These are phyloP conservation scores for Embiotoca jacksoni DNA, from an alignment of 2,113 vertebrate genomes.

Conservation along the genomic window DNA sequence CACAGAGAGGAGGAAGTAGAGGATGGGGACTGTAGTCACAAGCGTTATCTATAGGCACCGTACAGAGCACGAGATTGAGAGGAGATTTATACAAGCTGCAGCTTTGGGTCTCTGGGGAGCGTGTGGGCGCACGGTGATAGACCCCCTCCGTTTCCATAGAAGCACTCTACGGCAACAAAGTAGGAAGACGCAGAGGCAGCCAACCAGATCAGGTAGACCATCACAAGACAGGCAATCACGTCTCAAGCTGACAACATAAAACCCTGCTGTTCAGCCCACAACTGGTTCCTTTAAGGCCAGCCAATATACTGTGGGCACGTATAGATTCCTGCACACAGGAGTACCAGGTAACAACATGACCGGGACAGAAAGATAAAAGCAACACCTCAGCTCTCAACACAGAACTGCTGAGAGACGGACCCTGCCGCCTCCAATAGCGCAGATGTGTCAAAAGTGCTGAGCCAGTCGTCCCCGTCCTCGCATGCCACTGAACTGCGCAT, in stretches of 20 bases:
- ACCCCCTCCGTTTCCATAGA: conserved; percentile 80
- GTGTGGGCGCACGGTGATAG: conserved; percentile 77
- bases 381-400: conserved; percentile 24
- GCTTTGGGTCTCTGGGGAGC: conserved; percentile 70
- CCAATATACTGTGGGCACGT: background rate
- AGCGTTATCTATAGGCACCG: conserved; percentile 41
- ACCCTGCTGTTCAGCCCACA: conserved; percentile 5
- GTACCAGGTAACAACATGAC: conserved; percentile 9
- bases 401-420: conserved; percentile 46
- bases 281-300: conserved; percentile 4
- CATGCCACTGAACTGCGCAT: background rate
- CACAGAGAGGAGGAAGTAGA: conserved; percentile 14
- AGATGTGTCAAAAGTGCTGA: conserved; percentile 48
- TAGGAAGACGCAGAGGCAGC: conserved; percentile 48
- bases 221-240: conserved; percentile 22
- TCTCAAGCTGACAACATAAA: conserved; percentile 13
- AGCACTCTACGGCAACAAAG: conserved; percentile 62
- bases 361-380: background rate
- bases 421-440: conserved; percentile 26
- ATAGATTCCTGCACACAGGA: conserved; percentile 1
- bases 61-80: conserved; percentile 63
- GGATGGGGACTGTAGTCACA: conserved; percentile 26
- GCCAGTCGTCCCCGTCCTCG: background rate
- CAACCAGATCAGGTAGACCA: conserved; percentile 34
- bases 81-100: conserved; percentile 72